Percentiles rank a stretch among this genome's conserved stretches.
phyloP scores from a whole-genome alignment of 2,888 invertebrate genomes.

The Pyralis farinalis region DNA sequence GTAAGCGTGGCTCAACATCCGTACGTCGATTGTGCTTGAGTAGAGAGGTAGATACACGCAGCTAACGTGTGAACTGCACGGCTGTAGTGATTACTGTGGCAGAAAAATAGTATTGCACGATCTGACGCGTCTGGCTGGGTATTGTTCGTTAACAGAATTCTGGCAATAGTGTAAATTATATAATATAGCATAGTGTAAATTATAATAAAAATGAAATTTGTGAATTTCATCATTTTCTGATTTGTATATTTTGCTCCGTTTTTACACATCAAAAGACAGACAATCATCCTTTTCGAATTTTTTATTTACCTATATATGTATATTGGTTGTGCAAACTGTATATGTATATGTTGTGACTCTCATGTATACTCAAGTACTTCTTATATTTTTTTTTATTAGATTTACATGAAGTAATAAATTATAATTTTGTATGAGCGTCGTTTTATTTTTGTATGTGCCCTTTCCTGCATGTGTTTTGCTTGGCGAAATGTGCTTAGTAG shows the following conservation, averaged over 20 bases:
- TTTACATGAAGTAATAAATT: slow-evolving; percentile 70
- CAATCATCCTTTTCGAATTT: background rate
- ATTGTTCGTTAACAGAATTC: no score
- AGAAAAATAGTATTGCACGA: no score
- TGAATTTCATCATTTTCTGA: no score
- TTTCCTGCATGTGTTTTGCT: slow-evolving; percentile 3
- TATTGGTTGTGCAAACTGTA: slow-evolving; percentile 5
- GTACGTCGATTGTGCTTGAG: no score
- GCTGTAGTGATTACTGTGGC: no score
- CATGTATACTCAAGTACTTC: slow-evolving; percentile 60
- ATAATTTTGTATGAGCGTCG: slow-evolving; percentile 57
- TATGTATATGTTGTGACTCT: slow-evolving; percentile 16
- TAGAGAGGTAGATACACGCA: no score
- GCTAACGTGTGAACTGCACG: no score
- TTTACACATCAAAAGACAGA: background rate
- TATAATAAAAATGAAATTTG: no score
- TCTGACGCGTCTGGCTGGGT: no score
- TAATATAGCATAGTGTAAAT: no score
- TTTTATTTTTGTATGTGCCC: slow-evolving; percentile 40
- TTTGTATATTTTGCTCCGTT: background rate
- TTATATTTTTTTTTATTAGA: slow-evolving; percentile 66
- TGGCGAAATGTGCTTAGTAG: slow-evolving; percentile 1
- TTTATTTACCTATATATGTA: slow-evolving; percentile 3
- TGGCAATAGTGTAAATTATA: no score
- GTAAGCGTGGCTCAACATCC: no score